Percentiles rank a stretch among this genome's conserved stretches.
phyloP scores from a whole-genome alignment of 1,140 invertebrate genomes.

The Melanaphis sacchari region DNA sequence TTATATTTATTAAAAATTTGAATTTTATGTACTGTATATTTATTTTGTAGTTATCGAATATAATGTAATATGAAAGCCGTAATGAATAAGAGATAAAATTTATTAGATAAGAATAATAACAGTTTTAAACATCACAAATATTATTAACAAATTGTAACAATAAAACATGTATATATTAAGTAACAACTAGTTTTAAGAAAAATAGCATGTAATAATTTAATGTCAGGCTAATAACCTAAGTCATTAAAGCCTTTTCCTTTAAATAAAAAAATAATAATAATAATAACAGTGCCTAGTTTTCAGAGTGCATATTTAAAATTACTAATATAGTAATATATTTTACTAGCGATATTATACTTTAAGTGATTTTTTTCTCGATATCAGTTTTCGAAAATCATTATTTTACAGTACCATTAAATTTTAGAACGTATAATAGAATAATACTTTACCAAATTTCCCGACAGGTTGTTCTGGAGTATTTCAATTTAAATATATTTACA shows the following conservation, averaged over 20 bases:
- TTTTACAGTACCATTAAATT: slow-evolving; percentile 23
- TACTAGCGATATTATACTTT: not conserved
- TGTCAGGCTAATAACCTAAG: too few relatives aligned
- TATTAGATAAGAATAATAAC: too few relatives aligned
- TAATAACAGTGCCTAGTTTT: not conserved
- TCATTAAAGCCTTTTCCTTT: too few relatives aligned
- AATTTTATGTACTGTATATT: not conserved
- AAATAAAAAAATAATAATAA: too few relatives aligned
- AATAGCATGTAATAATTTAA: too few relatives aligned
- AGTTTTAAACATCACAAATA: too few relatives aligned
- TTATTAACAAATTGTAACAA: too few relatives aligned
- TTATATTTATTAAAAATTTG: not conserved
- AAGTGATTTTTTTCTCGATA: not conserved
- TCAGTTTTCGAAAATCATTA: not conserved
- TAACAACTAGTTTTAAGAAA: too few relatives aligned
- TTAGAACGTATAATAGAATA: slow-evolving; percentile 21
- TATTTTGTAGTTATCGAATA: not conserved
- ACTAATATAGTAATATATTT: not conserved
- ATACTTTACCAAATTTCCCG: not conserved
- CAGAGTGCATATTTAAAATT: not conserved
- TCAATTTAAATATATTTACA: slow-evolving; percentile 44
- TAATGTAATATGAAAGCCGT: not conserved
- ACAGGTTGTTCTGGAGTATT: not conserved
- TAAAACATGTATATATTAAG: too few relatives aligned
- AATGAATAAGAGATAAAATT: not conserved